A percentile compares a stretch with the other conserved stretches of the same genome.
phyloP scores from a whole-genome alignment of 2,797 vertebrate species.

The Lepilemur ruficaudatus region DNA sequence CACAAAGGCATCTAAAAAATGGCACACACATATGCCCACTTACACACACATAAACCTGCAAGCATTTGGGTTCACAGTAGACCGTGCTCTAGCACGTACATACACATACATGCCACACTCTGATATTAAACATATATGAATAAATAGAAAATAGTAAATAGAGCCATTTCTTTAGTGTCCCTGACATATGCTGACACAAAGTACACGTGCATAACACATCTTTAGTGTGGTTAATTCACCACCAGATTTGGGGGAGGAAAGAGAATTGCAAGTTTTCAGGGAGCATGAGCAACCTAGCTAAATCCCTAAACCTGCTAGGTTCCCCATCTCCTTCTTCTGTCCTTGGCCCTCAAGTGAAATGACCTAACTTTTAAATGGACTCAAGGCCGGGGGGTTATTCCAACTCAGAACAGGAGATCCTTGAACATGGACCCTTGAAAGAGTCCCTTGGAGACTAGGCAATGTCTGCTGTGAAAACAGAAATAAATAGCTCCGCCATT shows the following conservation, averaged over 20 bases:
- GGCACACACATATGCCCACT: not conserved
- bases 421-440: not conserved
- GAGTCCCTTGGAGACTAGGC: not conserved
- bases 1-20: not conserved
- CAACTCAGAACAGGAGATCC: not conserved
- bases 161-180: not conserved
- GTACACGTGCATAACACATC: too few relatives aligned
- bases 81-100: not conserved
- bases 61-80: not conserved
- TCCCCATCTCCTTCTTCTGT: not conserved
- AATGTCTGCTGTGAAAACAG: not conserved
- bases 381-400: not conserved
- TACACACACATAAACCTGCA: not conserved
- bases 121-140: not conserved
- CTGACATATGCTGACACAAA: fast-evolving
- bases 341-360: not conserved
- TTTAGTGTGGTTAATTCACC: not conserved
- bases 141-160: not conserved
- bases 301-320: not conserved
- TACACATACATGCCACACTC: not conserved
- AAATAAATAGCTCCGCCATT: not conserved
- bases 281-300: not conserved
- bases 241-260: not conserved
- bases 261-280: not conserved
- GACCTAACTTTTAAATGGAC: not conserved